phyloP scores from a whole-genome alignment of 2,113 vertebrate genomes.

The Chitala chitala region DNA sequence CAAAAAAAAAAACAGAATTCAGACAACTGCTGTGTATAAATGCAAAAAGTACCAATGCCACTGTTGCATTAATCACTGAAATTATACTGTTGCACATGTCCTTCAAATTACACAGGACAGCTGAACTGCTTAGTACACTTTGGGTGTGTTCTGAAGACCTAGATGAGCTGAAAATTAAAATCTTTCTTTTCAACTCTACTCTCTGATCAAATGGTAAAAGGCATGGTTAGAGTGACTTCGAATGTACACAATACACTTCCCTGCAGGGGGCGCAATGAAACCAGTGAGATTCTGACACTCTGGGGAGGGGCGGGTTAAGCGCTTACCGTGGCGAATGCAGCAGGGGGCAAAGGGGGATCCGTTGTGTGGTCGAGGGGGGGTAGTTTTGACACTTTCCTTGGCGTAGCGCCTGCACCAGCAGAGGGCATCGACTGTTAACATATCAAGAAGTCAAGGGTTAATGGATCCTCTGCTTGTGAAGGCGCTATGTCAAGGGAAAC shows the following conservation, averaged over 20 bases:
- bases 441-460: conserved; percentile 53
- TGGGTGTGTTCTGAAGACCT: too few relatives aligned
- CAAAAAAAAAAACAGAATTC: too few relatives aligned
- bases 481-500: conserved; percentile 43
- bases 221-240: neutral
- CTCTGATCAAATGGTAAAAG: too few relatives aligned
- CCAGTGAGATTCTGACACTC: neutral
- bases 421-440: conserved; percentile 53
- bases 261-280: neutral
- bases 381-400: conserved; percentile 47
- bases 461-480: conserved; percentile 48
- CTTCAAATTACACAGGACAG: too few relatives aligned
- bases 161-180: too few relatives aligned
- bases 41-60: too few relatives aligned
- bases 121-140: too few relatives aligned
- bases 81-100: too few relatives aligned
- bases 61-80: too few relatives aligned
- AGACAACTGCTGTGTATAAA: too few relatives aligned
- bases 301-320: conserved; percentile 7
- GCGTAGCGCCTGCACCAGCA: conserved; percentile 52
- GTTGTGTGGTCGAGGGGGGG: conserved; percentile 41
- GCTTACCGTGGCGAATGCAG: conserved; percentile 49
- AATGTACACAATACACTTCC: too few relatives aligned
- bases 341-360: conserved; percentile 45
- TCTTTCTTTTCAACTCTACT: too few relatives aligned